Evolutionary conservation across 1,140 invertebrate species (phyloP), one percentile per base, ranked within the genome.

Genomic region (Latrodectus geometricus): DNA sequence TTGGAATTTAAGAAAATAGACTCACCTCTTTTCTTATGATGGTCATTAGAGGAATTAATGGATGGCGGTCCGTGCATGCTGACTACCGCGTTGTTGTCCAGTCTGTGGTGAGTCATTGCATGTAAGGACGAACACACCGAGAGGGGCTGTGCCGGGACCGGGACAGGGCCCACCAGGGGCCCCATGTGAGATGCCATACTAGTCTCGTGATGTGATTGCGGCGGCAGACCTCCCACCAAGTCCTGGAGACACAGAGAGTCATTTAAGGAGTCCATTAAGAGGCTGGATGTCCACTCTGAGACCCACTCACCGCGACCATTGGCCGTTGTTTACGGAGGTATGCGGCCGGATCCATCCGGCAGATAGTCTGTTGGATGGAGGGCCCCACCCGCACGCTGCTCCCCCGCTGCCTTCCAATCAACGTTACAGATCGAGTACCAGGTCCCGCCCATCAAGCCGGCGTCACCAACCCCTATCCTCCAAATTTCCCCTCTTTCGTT

Each of bases 171-270:
- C 4, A 87, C 65, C 14, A 74, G 70, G 56, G 85, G 49, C 35
- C 85, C 85, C 48, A 74, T 74, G 56, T 74, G 77, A 8, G 84
- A 85, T 66, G 65, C 65, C 74, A 78, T 70, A 9, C 65, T 20
- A 9, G 84, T 48, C 56, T 75, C 82, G 75, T 87, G 87, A 35
- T 83, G 68, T n/a, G 82, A 65, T 50, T 74, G 72, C n/a, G 78
- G 89, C 15, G 66, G 83, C 61, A 89, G 88, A 14, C 89, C 88
- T 52, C 88, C 89, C 70, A 90, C 89, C 88, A 90, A 88, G 88
- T 89, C 89, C 88, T 90, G 89, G 77, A 90, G 88, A 85, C 89
- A 90, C 88, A 90, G 80, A 49, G 89, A 87, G 80, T 90, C 89
- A 85, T 89, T 89, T 88, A 90, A 81, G 65, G 89, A 86, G 89